phyloP scores from a whole-genome alignment of 2,888 invertebrate species.

The Thelaira solivaga region DNA sequence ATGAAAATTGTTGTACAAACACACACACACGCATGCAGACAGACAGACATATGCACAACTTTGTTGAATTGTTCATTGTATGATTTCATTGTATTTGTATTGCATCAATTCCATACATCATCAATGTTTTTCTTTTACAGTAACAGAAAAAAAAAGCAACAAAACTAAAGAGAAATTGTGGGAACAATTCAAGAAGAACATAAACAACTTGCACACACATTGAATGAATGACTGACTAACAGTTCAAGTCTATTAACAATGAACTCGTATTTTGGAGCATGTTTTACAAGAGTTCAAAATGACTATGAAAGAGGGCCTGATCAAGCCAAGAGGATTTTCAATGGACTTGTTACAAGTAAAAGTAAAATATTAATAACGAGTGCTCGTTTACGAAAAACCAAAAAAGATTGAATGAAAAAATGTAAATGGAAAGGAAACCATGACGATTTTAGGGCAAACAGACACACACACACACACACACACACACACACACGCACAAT shows the following conservation, averaged over 20 bases:
- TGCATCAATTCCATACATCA: conserved; percentile 46
- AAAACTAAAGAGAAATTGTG: no score
- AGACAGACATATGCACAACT: background rate
- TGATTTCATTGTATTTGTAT: conserved; percentile 39
- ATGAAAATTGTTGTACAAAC: background rate
- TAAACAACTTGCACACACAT: background rate
- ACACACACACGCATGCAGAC: background rate
- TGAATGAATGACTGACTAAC: background rate
- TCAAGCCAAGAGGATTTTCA: background rate
- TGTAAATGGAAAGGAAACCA: background rate
- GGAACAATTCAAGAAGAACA: no score
- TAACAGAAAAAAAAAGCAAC: no score
- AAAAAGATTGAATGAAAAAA: no score
- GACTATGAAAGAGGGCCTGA: background rate
- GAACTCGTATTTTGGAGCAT: background rate
- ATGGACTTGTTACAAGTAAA: background rate
- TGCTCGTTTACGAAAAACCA: background rate
- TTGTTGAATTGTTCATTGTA: conserved; percentile 29
- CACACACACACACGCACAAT: background rate
- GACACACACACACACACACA: background rate
- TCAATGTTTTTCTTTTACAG: conserved; percentile 23
- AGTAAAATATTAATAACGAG: background rate
- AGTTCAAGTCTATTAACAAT: no score
- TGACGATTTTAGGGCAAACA: background rate
- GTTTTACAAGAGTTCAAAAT: background rate